A percentile compares a stretch with the other conserved stretches of the same genome.
Conservation (phyloP, 2,113 vertebrate species). For the Rhinoderma darwinii region DNA sequence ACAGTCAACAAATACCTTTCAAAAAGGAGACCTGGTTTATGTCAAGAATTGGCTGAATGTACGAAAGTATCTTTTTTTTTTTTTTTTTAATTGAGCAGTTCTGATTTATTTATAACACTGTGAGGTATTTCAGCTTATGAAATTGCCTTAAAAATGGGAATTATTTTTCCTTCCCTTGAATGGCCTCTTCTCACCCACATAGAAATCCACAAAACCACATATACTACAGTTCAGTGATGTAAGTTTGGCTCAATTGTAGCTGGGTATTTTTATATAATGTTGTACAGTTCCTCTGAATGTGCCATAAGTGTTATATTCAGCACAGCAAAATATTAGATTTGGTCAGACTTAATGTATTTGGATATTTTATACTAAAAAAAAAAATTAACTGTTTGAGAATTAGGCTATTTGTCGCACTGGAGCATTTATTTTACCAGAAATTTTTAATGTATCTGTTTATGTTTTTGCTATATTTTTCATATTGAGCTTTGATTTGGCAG, state of each 20-base stretch:
- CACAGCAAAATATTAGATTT: neutral
- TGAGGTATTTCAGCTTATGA: slow-evolving; percentile 65
- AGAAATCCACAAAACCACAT: slow-evolving; percentile 72
- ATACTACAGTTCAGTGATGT: slow-evolving; percentile 74
- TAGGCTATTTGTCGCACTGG: neutral
- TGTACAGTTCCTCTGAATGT: slow-evolving; percentile 12
- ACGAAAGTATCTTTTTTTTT: slow-evolving; percentile 53
- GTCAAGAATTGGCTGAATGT: slow-evolving; percentile 64
- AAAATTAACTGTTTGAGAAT: neutral
- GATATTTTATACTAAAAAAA: neutral
- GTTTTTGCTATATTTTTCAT: neutral
- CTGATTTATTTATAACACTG: slow-evolving; percentile 69
- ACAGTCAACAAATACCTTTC: slow-evolving; percentile 47
- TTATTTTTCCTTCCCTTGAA: slow-evolving; percentile 70
- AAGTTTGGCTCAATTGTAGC: slow-evolving; percentile 65
- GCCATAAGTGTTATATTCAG: neutral
- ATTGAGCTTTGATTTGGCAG: neutral
- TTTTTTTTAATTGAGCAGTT: slow-evolving; percentile 42
- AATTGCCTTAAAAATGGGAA: slow-evolving; percentile 62
- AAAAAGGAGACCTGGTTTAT: slow-evolving; percentile 60
- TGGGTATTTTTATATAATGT: slow-evolving; percentile 24
- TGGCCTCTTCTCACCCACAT: slow-evolving; percentile 72
- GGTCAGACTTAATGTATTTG: neutral
- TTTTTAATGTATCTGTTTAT: neutral
- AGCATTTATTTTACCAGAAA: neutral